phyloP scores from a whole-genome alignment of 2,797 vertebrate species.

The Poecilia velifera region DNA sequence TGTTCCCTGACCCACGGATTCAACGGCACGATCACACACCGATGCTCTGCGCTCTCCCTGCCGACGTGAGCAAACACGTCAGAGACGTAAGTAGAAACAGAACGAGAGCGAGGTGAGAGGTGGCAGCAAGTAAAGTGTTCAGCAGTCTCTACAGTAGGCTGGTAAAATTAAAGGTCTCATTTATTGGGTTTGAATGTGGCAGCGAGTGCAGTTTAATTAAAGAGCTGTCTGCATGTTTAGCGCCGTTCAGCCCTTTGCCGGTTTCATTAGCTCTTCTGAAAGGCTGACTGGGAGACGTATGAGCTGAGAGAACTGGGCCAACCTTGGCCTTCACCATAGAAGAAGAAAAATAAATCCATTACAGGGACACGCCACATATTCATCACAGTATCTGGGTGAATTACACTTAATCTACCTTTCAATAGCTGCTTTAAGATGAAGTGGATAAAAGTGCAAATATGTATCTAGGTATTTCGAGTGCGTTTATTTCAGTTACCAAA shows the following conservation, averaged over 20 bases:
- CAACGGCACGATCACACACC: background rate
- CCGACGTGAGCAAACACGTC: background rate
- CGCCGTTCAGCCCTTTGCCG: slow-evolving; percentile 33
- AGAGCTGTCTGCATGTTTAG: slow-evolving; percentile 37
- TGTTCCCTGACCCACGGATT: slow-evolving; percentile 50
- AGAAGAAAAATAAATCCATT: slow-evolving; percentile 64
- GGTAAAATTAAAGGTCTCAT: slow-evolving; percentile 30
- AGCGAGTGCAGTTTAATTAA: slow-evolving; percentile 50
- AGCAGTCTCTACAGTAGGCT: background rate
- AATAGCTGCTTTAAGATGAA: slow-evolving; percentile 52
- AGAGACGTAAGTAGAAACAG: background rate
- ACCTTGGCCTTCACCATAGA: slow-evolving; percentile 46
- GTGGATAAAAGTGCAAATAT: slow-evolving; percentile 17
- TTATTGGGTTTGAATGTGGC: slow-evolving; percentile 42
- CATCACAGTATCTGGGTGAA: slow-evolving; percentile 66
- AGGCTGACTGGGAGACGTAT: slow-evolving; percentile 1
- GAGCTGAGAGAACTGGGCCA: slow-evolving; percentile 34
- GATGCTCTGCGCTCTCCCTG: background rate
- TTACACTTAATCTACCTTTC: slow-evolving; percentile 68
- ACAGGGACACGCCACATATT: slow-evolving; percentile 55
- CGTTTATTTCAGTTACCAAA: slow-evolving; percentile 3
- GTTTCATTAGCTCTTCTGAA: slow-evolving; percentile 43
- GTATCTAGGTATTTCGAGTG: background rate
- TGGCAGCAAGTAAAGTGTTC: background rate
- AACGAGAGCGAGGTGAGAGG: background rate